Evolutionary conservation across 2,113 vertebrate genomes (phyloP).

Genomic region (Macrotus californicus): DNA sequence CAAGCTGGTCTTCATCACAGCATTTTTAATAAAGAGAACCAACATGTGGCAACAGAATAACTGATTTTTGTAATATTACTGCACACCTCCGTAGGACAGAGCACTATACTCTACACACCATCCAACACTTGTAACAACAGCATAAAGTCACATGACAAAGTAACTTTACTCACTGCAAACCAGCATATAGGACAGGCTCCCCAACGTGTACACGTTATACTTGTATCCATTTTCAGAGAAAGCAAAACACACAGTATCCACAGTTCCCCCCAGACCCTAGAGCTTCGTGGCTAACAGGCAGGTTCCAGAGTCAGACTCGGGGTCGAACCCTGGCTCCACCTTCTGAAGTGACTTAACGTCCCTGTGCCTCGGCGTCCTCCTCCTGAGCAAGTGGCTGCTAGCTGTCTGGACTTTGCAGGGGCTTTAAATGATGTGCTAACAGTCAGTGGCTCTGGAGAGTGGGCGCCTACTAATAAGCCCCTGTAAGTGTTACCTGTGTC

Average conservation of each 20-base stretch:
- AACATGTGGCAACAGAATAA: neutral
- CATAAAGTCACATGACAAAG: neutral
- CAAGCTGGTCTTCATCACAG: neutral
- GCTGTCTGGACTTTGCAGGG: neutral
- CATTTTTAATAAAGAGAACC: neutral
- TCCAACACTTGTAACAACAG: neutral
- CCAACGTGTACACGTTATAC: neutral
- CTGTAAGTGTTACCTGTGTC: neutral
- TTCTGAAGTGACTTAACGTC: neutral
- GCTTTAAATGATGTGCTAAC: no score
- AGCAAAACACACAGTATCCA: neutral
- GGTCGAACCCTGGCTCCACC: neutral
- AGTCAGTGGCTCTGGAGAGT: neutral
- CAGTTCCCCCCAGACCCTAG: neutral
- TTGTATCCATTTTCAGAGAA: neutral
- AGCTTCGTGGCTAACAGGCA: neutral
- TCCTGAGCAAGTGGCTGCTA: neutral
- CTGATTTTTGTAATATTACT: neutral
- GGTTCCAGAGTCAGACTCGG: neutral
- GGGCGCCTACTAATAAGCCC: neutral
- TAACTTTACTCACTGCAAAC: neutral
- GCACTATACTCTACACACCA: rapidly evolving
- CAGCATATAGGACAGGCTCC: neutral
- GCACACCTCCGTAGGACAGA: neutral
- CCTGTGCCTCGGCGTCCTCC: neutral